Base-by-base conservation (phyloP, 2,113 vertebrate genomes). In the Edolisoma coerulescens region DNA sequence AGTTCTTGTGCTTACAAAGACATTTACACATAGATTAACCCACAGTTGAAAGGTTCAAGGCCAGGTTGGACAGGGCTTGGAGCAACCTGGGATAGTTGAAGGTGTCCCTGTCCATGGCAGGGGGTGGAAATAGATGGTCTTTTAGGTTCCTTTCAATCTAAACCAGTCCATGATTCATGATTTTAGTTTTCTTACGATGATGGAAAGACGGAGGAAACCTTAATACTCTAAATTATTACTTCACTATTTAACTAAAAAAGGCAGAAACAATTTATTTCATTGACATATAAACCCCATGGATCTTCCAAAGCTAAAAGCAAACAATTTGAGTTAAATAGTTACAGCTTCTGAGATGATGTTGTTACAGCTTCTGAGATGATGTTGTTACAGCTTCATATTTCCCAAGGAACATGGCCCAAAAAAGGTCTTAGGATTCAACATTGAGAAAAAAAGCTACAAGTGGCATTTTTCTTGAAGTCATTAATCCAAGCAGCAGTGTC, bases 401-500 rank as follows among this genome's bases (percentile, higher is more conserved):
- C n/a, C 50, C 23, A 64, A 41, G 23, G 20, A 30, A 42, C 13
- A 24, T 16, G 10, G 0, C 13, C 45, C 9, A 22, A 14, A 68
- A 33, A 82, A 39, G 0, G 1, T 27, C 30, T 21, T 69, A 41
- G 7, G 30, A 90, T 42, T 79, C 50, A 86, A 7, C 10, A 27
- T 0, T 16, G 11, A 15, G 0, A 1, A 20, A 39, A 71, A 91
- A 23, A 4, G 1, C 16, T 64, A 33, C 9, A 65, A 5, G 30
- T 33, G 41, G 3, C 6, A 59, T 64, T 94, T 68, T 45, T 41
- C 16, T 37, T 75, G 56, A 56, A 73, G 6, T 17, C 20, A 3
- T 39, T 47, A 42, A 47, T 54, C 13, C 18, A 20, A 20, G 26
- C 23, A 70, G 7, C 21, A 54, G 7, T 7, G 24, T 53, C 17